Evolutionary conservation across 2,888 invertebrate genomes (phyloP).

Genomic region (Coelopa pilipes): DNA sequence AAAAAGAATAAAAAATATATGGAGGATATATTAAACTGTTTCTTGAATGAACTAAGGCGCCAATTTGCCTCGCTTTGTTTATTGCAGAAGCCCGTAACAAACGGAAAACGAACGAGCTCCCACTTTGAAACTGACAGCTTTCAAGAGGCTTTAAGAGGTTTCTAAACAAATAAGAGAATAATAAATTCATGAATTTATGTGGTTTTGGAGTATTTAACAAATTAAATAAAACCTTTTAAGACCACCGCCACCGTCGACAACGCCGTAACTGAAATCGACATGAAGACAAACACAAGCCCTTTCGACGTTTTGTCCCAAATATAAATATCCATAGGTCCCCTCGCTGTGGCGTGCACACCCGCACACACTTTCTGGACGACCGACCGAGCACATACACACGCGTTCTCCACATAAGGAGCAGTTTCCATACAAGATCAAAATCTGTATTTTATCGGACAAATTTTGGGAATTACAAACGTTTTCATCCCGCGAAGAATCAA

Average conservation of each 20-base stretch:
- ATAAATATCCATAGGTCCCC: not conserved
- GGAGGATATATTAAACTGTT: too few relatives aligned
- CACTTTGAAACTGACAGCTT: not conserved
- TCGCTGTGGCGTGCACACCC: not conserved
- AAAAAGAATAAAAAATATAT: too few relatives aligned
- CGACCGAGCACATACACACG: constrained; percentile 25
- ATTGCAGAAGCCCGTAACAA: too few relatives aligned
- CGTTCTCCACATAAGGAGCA: not conserved
- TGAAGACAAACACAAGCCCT: too few relatives aligned
- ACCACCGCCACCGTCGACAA: not conserved
- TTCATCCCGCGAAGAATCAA: not conserved
- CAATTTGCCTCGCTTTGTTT: too few relatives aligned
- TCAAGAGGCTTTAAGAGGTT: constrained; percentile 12
- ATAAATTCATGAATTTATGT: constrained; percentile 22
- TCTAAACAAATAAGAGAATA: constrained; percentile 19
- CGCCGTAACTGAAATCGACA: not conserved
- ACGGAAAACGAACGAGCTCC: too few relatives aligned
- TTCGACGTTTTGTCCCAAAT: too few relatives aligned
- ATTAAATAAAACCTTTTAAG: constrained; percentile 6
- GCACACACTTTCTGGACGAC: constrained; percentile 3
- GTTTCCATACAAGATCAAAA: not conserved
- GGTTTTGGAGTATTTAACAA: not conserved
- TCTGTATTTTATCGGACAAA: not conserved
- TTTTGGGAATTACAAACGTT: not conserved
- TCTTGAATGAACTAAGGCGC: not conserved